Percentiles rank a stretch among this genome's conserved stretches.
Conservation (phyloP, 2,797 vertebrate genomes). For the Carapus acus region DNA sequence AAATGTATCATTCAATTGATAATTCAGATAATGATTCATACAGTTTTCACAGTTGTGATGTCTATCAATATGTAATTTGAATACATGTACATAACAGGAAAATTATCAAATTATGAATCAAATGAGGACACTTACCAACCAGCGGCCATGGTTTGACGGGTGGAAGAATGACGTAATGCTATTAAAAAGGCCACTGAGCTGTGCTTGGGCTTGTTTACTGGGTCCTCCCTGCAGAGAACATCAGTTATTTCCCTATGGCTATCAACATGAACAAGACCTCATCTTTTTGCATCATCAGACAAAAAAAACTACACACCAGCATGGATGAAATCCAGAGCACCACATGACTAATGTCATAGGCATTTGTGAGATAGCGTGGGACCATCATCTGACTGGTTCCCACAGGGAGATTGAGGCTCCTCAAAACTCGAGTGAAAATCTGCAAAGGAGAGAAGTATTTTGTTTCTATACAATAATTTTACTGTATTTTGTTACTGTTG, state of each 20-base stretch:
- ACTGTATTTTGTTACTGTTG: background rate
- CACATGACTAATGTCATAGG: constrained; percentile 91
- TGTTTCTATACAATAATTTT: background rate
- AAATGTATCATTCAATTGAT: too few relatives aligned
- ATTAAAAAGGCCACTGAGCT: constrained; percentile 91
- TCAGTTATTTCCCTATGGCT: background rate
- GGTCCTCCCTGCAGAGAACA: constrained; percentile 83
- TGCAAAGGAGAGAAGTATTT: constrained; percentile 48
- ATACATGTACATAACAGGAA: too few relatives aligned
- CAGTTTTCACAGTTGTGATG: too few relatives aligned
- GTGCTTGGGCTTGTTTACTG: constrained; percentile 89
- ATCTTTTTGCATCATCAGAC: background rate
- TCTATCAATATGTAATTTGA: too few relatives aligned
- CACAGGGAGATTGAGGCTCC: constrained; percentile 95
- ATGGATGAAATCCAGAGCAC: constrained; percentile 95
- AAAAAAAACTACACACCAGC: constrained; percentile 76
- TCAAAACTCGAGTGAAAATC: constrained; percentile 95
- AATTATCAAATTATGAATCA: too few relatives aligned
- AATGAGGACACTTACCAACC: constrained; percentile 83
- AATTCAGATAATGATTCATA: too few relatives aligned
- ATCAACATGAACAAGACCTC: background rate
- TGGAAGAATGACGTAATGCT: constrained; percentile 97
- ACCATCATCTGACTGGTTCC: constrained; percentile 93
- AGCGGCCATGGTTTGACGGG: constrained; percentile 95
- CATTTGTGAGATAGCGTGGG: constrained; percentile 86